Conservation (phyloP, 2,888 invertebrate species). For the Thumatha senex region DNA sequence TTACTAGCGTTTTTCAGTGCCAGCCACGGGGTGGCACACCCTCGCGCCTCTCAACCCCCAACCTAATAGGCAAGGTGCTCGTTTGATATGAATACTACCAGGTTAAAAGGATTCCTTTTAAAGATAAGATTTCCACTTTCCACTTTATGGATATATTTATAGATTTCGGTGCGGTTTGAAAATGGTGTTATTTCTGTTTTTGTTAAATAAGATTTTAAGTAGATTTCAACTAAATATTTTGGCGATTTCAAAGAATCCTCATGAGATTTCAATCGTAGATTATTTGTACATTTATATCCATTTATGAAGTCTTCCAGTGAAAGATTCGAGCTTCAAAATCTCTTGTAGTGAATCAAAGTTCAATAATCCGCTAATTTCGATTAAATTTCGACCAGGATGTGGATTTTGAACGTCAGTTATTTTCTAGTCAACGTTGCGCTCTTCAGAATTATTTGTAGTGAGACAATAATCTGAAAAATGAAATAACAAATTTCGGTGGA, state of each 20-base stretch:
- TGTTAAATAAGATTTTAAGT: background rate
- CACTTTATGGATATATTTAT: slow-evolving; percentile 19
- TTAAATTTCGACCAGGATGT: too few relatives aligned
- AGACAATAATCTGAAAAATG: background rate
- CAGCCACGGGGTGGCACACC: slow-evolving; percentile 59
- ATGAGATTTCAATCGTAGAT: background rate
- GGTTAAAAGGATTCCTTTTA: slow-evolving; percentile 32
- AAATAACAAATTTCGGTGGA: background rate
- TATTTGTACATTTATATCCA: too few relatives aligned
- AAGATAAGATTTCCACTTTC: slow-evolving; percentile 35
- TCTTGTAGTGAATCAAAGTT: too few relatives aligned
- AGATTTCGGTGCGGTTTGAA: slow-evolving; percentile 12
- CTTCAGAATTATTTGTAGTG: background rate
- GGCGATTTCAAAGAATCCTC: too few relatives aligned
- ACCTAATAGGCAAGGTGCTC: slow-evolving; percentile 55
- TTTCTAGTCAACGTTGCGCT: background rate
- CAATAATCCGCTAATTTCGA: too few relatives aligned
- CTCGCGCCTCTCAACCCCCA: slow-evolving; percentile 49
- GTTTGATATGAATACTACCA: slow-evolving; percentile 32
- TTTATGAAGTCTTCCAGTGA: too few relatives aligned
- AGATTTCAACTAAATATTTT: too few relatives aligned
- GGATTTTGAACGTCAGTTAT: too few relatives aligned
- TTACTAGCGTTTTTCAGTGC: slow-evolving; percentile 64
- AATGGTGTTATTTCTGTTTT: slow-evolving; percentile 1
- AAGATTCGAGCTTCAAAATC: too few relatives aligned